Evolutionary conservation across 2,797 vertebrate species (phyloP).

Genomic region (Todus mexicanus): DNA sequence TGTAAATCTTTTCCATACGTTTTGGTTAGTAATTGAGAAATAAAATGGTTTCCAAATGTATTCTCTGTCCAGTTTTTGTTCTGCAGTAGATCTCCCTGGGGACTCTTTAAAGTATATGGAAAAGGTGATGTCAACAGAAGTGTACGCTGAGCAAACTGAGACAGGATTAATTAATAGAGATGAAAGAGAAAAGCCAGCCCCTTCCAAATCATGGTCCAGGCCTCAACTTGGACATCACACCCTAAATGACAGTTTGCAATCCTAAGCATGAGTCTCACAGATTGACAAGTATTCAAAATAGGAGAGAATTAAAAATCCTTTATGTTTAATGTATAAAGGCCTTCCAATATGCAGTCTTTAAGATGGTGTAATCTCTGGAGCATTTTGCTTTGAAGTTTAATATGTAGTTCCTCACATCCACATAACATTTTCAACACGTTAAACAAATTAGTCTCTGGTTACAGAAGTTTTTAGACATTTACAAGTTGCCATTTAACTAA

Average conservation of each 20-base stretch:
- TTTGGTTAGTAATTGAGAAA: constrained; percentile 84
- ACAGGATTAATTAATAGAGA: constrained; percentile 84
- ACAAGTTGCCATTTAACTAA: constrained; percentile 80
- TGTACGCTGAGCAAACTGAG: constrained; percentile 74
- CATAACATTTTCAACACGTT: constrained; percentile 80
- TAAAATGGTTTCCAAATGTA: constrained; percentile 88
- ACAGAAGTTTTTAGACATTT: constrained; percentile 80
- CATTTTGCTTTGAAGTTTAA: constrained; percentile 81
- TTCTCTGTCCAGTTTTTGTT: constrained; percentile 80
- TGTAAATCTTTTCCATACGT: constrained; percentile 86
- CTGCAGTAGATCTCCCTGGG: constrained; percentile 75
- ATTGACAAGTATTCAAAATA: constrained; percentile 66
- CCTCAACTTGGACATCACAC: constrained; percentile 66
- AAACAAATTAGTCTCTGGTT: constrained; percentile 84
- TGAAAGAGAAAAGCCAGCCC: constrained; percentile 78
- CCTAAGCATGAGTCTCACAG: constrained; percentile 52
- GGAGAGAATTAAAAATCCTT: constrained; percentile 62
- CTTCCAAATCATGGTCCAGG: constrained; percentile 69
- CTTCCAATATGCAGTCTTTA: constrained; percentile 71
- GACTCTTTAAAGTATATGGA: constrained; percentile 83
- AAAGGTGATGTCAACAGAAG: constrained; percentile 84
- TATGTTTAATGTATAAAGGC: constrained; percentile 66
- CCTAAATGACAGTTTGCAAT: constrained; percentile 64
- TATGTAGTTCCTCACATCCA: constrained; percentile 77
- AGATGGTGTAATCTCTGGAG: constrained; percentile 76